These are phyloP conservation scores for Cyaniris semiargus DNA, from an alignment of 2,888 invertebrate genomes.

Conservation along the genomic window DNA sequence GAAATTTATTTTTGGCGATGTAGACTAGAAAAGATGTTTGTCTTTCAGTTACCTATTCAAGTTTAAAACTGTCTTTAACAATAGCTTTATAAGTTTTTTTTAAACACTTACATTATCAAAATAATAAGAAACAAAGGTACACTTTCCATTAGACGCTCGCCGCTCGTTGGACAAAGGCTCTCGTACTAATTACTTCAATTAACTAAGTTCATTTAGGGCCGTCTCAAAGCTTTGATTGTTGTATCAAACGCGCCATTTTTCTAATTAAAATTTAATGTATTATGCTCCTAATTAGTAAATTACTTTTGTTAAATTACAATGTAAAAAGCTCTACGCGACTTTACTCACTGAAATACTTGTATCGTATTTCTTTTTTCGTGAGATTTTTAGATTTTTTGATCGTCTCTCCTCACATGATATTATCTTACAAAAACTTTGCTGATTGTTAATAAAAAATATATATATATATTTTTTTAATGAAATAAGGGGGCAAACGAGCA, in stretches of 20 bases:
- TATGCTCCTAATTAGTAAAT: not conserved
- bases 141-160: not conserved
- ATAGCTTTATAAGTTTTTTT: not conserved
- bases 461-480: too few species aligned
- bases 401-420: too few species aligned
- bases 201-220: constrained; percentile 4
- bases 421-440: too few species aligned
- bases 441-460: too few species aligned
- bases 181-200: constrained; percentile 15
- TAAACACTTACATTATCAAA: not conserved
- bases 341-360: not conserved
- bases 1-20: too few species aligned
- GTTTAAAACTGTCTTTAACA: not conserved
- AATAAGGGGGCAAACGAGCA: too few species aligned
- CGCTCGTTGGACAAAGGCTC: constrained; percentile 18
- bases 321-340: not conserved
- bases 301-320: not conserved
- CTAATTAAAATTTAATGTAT: constrained; percentile 5
- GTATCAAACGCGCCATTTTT: constrained; percentile 8
- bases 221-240: constrained; percentile 1
- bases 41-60: too few species aligned
- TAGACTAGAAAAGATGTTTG: too few species aligned
- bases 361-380: too few species aligned
- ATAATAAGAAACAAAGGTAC: not conserved
- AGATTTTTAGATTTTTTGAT: too few species aligned